A percentile compares a stretch with the other conserved stretches of the same genome.
These are phyloP conservation scores for Perccottus glenii DNA, from an alignment of 2,113 vertebrate genomes.

Conservation along the genomic window DNA sequence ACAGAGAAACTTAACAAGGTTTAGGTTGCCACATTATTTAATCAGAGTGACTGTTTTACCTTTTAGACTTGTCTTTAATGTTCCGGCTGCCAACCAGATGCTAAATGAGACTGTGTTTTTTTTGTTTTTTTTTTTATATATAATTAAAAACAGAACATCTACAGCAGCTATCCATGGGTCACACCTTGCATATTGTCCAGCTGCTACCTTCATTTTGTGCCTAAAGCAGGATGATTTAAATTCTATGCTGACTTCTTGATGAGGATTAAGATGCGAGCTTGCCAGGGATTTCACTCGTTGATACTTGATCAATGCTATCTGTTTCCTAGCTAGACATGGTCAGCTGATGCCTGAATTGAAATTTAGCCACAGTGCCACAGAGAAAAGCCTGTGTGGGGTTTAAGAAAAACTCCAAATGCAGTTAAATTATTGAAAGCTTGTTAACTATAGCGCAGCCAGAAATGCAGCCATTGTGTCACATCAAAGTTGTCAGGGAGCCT, in stretches of 20 bases:
- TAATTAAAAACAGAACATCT: background rate
- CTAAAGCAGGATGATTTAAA: slow-evolving; percentile 61
- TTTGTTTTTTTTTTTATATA: too few species aligned
- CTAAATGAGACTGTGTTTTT: background rate
- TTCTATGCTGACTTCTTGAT: slow-evolving; percentile 55
- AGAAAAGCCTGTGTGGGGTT: slow-evolving; percentile 24
- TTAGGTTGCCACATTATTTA: slow-evolving; percentile 5
- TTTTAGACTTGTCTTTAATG: background rate
- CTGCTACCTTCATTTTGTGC: slow-evolving; percentile 33
- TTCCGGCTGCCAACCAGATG: background rate
- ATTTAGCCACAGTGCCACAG: slow-evolving; percentile 38
- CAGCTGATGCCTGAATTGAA: slow-evolving; percentile 62
- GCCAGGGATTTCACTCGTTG: slow-evolving; percentile 59
- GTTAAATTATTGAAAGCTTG: slow-evolving; percentile 65
- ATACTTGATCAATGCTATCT: slow-evolving; percentile 78
- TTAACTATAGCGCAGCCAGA: slow-evolving; percentile 51
- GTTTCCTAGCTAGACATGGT: slow-evolving; percentile 54
- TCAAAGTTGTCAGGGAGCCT: slow-evolving; percentile 88
- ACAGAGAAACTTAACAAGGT: slow-evolving; percentile 15
- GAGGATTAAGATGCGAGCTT: slow-evolving; percentile 69
- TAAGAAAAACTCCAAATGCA: slow-evolving; percentile 18
- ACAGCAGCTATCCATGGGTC: background rate
- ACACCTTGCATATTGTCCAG: slow-evolving; percentile 17
- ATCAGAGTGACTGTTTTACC: background rate
- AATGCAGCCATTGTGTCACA: slow-evolving; percentile 77